Conservation (phyloP, 2,888 invertebrate species). For the Heterodera filipjevi region DNA sequence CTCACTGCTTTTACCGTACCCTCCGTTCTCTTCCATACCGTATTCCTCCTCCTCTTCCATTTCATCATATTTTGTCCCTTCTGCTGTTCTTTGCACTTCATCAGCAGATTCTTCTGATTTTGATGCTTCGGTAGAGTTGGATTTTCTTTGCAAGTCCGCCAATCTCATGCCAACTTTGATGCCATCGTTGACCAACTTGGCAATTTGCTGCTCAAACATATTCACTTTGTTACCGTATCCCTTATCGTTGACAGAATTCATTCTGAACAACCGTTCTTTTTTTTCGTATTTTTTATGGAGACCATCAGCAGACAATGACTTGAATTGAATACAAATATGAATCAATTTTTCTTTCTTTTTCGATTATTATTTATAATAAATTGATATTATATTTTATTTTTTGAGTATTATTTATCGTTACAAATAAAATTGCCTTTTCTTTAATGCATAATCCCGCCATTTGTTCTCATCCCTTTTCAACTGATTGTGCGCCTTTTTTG, state of each 20-base stretch:
- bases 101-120: slow-evolving; percentile 43
- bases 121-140: neutral
- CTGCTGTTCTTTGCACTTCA: neutral
- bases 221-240: neutral
- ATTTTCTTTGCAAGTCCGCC: slow-evolving; percentile 44
- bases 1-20: neutral
- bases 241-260: neutral
- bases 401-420: too few relatives aligned
- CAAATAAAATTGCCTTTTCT: neutral
- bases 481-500: neutral
- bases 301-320: neutral
- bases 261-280: neutral
- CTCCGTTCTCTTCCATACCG: neutral
- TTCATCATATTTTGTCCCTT: slow-evolving; percentile 7
- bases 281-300: neutral
- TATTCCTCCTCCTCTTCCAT: slow-evolving; percentile 11
- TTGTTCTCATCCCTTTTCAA: slow-evolving; percentile 4
- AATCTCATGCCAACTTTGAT: slow-evolving; percentile 53
- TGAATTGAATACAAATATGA: neutral
- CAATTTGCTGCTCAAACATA: slow-evolving; percentile 3
- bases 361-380: too few relatives aligned
- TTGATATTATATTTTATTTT: too few relatives aligned
- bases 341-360: too few relatives aligned
- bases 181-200: slow-evolving; percentile 51
- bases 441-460: neutral